Conservation (phyloP, 2,797 vertebrate genomes). For the Hippocampus kuda region DNA sequence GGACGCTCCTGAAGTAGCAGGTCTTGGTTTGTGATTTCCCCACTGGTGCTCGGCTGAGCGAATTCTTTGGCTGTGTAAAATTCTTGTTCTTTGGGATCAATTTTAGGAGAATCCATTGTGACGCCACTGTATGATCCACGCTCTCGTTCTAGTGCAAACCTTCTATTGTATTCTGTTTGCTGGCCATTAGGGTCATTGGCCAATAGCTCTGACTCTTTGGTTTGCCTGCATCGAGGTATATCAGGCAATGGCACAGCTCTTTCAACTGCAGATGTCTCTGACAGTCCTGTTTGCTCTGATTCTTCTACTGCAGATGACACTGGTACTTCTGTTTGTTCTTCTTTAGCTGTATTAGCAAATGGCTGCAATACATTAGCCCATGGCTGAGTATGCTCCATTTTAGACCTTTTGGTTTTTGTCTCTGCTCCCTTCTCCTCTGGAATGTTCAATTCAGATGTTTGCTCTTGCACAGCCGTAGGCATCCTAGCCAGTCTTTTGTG, state of each 20-base stretch:
- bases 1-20: not conserved
- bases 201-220: not conserved
- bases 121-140: not conserved
- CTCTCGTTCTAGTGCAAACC: not conserved
- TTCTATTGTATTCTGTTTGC: not conserved
- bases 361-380: not conserved
- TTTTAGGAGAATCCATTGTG: not conserved
- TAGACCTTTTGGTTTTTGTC: not conserved
- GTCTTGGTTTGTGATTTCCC: not conserved
- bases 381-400: not conserved
- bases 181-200: not conserved
- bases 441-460: not conserved
- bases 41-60: not conserved
- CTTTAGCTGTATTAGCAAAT: not conserved
- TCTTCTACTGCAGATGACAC: not conserved
- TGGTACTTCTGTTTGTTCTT: not conserved
- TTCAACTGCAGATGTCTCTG: not conserved
- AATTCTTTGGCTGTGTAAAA: not conserved
- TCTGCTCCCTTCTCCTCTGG: not conserved
- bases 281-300: not conserved
- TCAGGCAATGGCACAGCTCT: not conserved
- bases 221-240: not conserved
- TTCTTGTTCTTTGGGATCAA: not conserved
- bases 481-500: not conserved
- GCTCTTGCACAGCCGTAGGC: not conserved